Evolutionary conservation across 1,140 invertebrate genomes (phyloP).

Genomic region (Ips nitidus): DNA sequence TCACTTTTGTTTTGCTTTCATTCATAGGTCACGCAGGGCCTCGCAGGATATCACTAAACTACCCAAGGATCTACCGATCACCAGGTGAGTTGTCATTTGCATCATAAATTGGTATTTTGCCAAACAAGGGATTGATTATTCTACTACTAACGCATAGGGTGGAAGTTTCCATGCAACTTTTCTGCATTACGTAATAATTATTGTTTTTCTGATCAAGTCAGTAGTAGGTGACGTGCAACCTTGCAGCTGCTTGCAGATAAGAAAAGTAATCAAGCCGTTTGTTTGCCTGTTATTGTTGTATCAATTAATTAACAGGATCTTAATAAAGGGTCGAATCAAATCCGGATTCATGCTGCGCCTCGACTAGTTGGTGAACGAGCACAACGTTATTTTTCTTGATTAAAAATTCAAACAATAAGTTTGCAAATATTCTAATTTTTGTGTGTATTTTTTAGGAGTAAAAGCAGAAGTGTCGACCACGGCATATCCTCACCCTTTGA

Average conservation of each 20-base stretch:
- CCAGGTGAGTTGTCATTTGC: slow-evolving; percentile 44
- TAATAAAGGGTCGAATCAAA: not conserved
- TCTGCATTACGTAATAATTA: no score
- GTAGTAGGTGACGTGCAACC: not conserved
- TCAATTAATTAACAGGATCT: not conserved
- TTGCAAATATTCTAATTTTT: no score
- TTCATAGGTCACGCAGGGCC: slow-evolving; percentile 71
- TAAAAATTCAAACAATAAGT: no score
- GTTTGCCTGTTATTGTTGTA: slow-evolving; percentile 1
- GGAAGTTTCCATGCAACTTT: no score
- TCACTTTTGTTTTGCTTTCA: slow-evolving; percentile 50
- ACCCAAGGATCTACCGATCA: slow-evolving; percentile 60
- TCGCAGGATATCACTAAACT: slow-evolving; percentile 71
- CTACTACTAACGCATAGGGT: no score
- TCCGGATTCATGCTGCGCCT: not conserved
- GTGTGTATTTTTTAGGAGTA: slow-evolving; percentile 67
- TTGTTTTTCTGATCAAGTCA: no score
- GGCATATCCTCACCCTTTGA: slow-evolving; percentile 79
- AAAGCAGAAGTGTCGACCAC: slow-evolving; percentile 86
- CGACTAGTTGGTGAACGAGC: no score
- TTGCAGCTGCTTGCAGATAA: slow-evolving; percentile 2
- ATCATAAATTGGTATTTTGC: slow-evolving; percentile 11
- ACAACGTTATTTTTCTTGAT: no score
- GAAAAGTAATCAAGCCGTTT: not conserved
- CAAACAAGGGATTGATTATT: no score